These are phyloP conservation scores for Australoheros scitulus DNA, from an alignment of 2,113 vertebrate species.

Conservation along the genomic window DNA sequence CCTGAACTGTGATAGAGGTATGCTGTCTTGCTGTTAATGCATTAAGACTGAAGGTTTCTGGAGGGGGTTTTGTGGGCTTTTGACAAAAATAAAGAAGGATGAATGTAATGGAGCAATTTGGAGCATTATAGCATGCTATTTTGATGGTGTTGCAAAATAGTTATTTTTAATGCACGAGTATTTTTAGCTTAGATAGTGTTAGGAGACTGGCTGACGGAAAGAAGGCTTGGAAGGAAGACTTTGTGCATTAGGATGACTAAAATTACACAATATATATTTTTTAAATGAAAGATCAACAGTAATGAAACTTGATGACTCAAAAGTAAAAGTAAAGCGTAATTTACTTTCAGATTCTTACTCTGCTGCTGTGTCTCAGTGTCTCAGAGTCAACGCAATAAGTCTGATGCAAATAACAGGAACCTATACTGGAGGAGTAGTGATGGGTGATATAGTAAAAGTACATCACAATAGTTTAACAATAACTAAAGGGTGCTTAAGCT, in stretches of 20 bases:
- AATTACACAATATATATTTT: neutral
- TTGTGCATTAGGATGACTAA: neutral
- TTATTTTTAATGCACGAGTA: neutral
- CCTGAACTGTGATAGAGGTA: conserved; percentile 43
- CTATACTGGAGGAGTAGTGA: neutral
- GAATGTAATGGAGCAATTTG: neutral
- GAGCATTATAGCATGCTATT: neutral
- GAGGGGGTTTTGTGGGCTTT: neutral
- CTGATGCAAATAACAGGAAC: neutral
- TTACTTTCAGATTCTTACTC: neutral
- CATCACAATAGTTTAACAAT: neutral
- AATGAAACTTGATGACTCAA: neutral
- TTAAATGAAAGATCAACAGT: neutral
- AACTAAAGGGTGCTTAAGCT: neutral
- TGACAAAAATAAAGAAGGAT: neutral
- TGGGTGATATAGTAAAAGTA: neutral
- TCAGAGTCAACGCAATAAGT: neutral
- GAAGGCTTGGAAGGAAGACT: neutral
- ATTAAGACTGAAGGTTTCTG: conserved; percentile 26
- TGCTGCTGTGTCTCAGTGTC: neutral
- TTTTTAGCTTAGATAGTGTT: neutral
- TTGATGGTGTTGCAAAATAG: neutral
- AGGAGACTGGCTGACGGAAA: neutral
- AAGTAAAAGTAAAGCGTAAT: neutral
- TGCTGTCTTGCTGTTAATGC: conserved; percentile 32